phyloP scores from a whole-genome alignment of 2,797 vertebrate genomes.

The Leptodactylus fallax region DNA sequence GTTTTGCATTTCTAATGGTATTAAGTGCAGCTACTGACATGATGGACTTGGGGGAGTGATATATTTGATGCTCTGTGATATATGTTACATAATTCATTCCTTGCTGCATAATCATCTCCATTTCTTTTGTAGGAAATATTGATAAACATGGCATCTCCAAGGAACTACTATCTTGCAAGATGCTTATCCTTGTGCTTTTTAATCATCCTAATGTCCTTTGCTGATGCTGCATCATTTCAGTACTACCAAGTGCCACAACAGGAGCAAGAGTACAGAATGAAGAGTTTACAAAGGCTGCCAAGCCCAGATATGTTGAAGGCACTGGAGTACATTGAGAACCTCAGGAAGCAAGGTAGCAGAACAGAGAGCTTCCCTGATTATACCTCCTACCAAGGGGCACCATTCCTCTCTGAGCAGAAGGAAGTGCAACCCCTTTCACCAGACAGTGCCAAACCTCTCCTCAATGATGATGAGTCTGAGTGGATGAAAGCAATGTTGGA shows the following conservation, averaged over 20 bases:
- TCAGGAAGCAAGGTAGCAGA: constrained; percentile 82
- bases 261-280: constrained; percentile 78
- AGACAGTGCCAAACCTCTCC: constrained; percentile 74
- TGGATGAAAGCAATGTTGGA: constrained; percentile 88
- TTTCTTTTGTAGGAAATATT: constrained; percentile 74
- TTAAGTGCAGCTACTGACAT: constrained; percentile 21
- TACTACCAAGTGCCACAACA: constrained; percentile 83
- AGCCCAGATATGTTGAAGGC: constrained; percentile 92
- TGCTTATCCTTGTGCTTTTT: constrained; percentile 73
- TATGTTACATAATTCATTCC: constrained; percentile 51
- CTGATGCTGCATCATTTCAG: constrained; percentile 83
- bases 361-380: constrained; percentile 80
- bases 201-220: constrained; percentile 75
- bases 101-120: constrained; percentile 68
- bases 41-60: background rate
- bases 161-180: constrained; percentile 70
- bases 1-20: constrained; percentile 22
- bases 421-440: constrained; percentile 78
- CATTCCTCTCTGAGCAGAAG: constrained; percentile 73
- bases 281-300: constrained; percentile 77
- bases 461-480: constrained; percentile 84
- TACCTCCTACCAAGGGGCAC: constrained; percentile 74
- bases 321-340: constrained; percentile 90
- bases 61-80: background rate
- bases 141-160: constrained; percentile 75